A percentile compares a stretch with the other conserved stretches of the same genome.
Evolutionary conservation across 2,888 invertebrate species (phyloP).

Genomic region (Epinotia nisella): DNA sequence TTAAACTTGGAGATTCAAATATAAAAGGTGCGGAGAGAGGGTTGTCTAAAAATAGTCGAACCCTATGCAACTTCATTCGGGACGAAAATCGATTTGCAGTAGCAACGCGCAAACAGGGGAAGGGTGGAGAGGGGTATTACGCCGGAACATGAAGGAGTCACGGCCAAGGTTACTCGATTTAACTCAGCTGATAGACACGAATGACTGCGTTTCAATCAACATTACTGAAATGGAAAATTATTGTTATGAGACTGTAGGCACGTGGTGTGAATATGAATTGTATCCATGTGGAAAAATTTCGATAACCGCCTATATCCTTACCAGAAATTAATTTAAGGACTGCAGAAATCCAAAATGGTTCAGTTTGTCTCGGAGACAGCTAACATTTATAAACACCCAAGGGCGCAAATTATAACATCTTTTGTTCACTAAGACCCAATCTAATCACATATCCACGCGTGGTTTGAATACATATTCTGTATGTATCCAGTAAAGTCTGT

Average conservation of each 20-base stretch:
- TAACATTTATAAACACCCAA: neutral
- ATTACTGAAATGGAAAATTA: conserved; percentile 42
- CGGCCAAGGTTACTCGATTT: conserved; percentile 75
- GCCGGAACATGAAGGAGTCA: conserved; percentile 63
- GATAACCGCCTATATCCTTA: neutral
- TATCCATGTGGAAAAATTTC: neutral
- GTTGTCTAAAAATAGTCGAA: conserved; percentile 30
- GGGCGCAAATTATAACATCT: neutral
- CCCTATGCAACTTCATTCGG: conserved; percentile 42
- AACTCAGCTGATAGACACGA: conserved; percentile 59
- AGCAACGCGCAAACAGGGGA: conserved; percentile 55
- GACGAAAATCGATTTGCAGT: conserved; percentile 65
- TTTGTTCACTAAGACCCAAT: neutral
- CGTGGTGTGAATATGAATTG: conserved; percentile 3
- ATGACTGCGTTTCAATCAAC: conserved; percentile 61
- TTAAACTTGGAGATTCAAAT: conserved; percentile 13
- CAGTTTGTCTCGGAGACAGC: neutral
- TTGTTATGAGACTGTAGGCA: conserved; percentile 12
- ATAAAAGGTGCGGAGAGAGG: conserved; percentile 14
- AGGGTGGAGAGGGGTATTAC: conserved; percentile 57
- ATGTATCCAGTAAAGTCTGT: neutral
- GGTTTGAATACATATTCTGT: neutral
- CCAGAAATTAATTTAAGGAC: neutral
- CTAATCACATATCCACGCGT: neutral
- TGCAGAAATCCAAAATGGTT: neutral